These are phyloP conservation scores for Brachycybe producta DNA, from an alignment of 2,888 invertebrate species.

Conservation along the genomic window DNA sequence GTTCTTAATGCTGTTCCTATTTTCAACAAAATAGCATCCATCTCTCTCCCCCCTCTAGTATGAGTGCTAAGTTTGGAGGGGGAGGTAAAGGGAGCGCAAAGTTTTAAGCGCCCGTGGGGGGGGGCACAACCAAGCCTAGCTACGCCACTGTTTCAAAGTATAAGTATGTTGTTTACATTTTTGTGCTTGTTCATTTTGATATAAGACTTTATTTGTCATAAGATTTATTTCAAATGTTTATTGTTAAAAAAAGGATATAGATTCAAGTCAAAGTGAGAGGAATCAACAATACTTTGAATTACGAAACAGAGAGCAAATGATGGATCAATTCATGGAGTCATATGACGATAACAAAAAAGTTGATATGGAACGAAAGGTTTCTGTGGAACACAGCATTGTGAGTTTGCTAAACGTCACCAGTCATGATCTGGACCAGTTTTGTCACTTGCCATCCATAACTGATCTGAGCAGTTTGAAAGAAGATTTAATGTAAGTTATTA, in stretches of 20 bases:
- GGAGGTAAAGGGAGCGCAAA: too few relatives aligned
- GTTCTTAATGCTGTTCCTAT: too few relatives aligned
- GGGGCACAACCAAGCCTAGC: too few relatives aligned
- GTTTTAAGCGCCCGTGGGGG: too few relatives aligned
- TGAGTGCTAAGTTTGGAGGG: too few relatives aligned
- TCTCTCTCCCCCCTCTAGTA: too few relatives aligned
- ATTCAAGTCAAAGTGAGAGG: conserved; percentile 56
- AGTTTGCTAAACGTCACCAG: conserved; percentile 52
- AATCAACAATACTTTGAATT: conserved; percentile 67
- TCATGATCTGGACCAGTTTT: conserved; percentile 37
- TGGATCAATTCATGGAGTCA: conserved; percentile 56
- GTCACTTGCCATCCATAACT: conserved; percentile 33
- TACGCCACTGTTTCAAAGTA: too few relatives aligned
- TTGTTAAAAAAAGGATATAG: conserved; percentile 46
- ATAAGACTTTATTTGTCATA: neutral
- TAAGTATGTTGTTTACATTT: too few relatives aligned
- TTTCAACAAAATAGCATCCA: too few relatives aligned
- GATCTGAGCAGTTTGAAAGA: conserved; percentile 38
- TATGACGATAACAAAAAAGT: conserved; percentile 49
- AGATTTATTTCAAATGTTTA: neutral
- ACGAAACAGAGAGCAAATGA: conserved; percentile 63
- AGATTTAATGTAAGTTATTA: conserved; percentile 32
- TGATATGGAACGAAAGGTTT: conserved; percentile 49
- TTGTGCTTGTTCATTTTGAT: neutral
- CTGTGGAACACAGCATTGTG: conserved; percentile 51